Conservation (phyloP, 2,797 vertebrate genomes). For the Lutjanus campechanus region DNA sequence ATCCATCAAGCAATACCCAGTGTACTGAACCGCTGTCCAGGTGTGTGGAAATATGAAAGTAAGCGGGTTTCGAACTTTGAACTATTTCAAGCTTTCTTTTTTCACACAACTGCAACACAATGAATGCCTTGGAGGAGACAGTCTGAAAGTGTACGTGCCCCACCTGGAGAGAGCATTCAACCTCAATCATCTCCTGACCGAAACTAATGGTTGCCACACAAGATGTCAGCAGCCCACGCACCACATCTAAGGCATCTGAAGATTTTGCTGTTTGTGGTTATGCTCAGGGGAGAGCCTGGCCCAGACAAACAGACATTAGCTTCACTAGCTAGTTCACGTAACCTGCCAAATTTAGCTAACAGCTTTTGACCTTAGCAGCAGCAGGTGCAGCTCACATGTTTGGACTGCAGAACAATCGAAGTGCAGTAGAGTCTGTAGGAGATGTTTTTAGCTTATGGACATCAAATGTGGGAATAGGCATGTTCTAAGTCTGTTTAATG, state of each 20-base stretch:
- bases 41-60: constrained; percentile 2
- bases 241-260: not conserved
- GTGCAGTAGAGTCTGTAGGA: not conserved
- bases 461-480: not conserved
- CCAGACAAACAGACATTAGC: not conserved
- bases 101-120: not conserved
- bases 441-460: not conserved
- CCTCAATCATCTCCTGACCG: not conserved
- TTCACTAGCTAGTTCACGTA: not conserved
- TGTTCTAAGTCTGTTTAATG: not conserved
- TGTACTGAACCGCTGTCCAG: not conserved
- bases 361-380: constrained; percentile 4
- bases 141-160: too few species aligned
- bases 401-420: not conserved
- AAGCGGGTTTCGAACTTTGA: not conserved
- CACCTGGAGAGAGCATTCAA: not conserved
- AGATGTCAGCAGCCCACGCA: constrained; percentile 9
- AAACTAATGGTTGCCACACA: constrained; percentile 19
- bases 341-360: constrained; percentile 8
- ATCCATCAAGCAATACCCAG: not conserved
- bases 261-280: not conserved
- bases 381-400: constrained; percentile 29
- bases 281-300: not conserved
- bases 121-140: not conserved
- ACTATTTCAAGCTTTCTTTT: not conserved